A percentile compares a stretch with the other conserved stretches of the same genome.
Conservation (phyloP, 2,797 vertebrate species). For the Ceryle rudis region DNA sequence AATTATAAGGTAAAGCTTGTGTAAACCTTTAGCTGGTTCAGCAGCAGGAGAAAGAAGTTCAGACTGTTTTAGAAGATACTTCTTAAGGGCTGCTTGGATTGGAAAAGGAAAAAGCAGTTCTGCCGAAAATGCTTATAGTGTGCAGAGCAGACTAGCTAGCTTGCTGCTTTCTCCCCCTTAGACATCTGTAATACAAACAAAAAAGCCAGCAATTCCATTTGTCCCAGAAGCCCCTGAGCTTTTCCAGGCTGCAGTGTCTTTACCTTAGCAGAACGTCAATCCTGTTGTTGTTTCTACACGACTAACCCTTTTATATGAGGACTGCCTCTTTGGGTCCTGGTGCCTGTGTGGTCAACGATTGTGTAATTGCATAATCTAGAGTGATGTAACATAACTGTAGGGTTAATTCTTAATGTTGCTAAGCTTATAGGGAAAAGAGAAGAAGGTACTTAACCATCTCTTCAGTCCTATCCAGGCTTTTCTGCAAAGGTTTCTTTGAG, state of each 20-base stretch:
- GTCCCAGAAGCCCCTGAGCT: background rate
- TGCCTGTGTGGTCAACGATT: background rate
- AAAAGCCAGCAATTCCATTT: background rate
- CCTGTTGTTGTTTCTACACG: background rate
- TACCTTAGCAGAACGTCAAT: background rate
- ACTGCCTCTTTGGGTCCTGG: background rate
- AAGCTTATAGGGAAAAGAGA: background rate
- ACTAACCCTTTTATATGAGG: background rate
- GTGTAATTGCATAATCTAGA: accelerated
- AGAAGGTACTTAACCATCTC: background rate
- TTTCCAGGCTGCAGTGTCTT: background rate
- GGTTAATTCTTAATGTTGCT: background rate
- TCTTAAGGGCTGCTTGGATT: background rate
- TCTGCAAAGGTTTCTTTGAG: background rate
- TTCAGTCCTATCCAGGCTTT: background rate
- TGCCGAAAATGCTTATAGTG: background rate
- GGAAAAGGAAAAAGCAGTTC: background rate
- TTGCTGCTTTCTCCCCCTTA: background rate
- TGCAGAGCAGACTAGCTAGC: background rate
- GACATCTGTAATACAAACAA: background rate
- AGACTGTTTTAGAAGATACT: background rate
- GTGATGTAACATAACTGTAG: background rate
- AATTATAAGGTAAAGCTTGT: background rate
- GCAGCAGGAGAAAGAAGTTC: background rate
- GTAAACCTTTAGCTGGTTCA: background rate